Percentiles rank a stretch among this genome's conserved stretches.
Evolutionary conservation across 2,113 vertebrate genomes (phyloP).

Genomic region (Irena cyanogastra): DNA sequence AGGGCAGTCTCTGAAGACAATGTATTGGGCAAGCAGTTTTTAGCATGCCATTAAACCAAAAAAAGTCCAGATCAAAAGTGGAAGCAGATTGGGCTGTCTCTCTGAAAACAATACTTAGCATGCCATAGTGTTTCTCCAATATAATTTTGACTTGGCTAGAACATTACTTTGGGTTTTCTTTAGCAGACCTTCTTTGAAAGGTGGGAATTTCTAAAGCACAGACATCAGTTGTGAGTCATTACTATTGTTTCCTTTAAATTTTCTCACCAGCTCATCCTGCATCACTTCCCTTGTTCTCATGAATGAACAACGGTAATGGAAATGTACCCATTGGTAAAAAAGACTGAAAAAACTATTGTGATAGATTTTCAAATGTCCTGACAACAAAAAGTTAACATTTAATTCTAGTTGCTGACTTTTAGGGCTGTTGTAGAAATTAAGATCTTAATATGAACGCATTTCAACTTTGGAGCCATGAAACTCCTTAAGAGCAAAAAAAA

Average conservation of each 20-base stretch:
- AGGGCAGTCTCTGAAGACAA: conserved; percentile 50
- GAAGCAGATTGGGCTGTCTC: conserved; percentile 4
- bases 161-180: conserved; percentile 39
- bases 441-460: background rate
- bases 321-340: conserved; percentile 9
- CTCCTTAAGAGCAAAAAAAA: background rate
- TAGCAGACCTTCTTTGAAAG: conserved; percentile 51
- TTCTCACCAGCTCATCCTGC: conserved; percentile 71
- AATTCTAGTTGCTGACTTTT: background rate
- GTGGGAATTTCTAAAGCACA: conserved; percentile 65
- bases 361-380: background rate
- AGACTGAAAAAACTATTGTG: background rate
- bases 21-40: conserved; percentile 59
- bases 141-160: conserved; percentile 5
- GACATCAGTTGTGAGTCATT: conserved; percentile 67
- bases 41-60: conserved; percentile 54
- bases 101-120: conserved; percentile 54
- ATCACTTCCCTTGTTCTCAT: conserved; percentile 73
- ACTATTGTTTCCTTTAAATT: conserved; percentile 73
- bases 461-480: background rate
- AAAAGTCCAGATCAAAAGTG: conserved; percentile 40
- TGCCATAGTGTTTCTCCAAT: conserved; percentile 35
- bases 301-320: conserved; percentile 57
- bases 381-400: background rate
- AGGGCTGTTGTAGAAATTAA: background rate